These are phyloP conservation scores for Drosophila demipolita DNA, from an alignment of 2,888 invertebrate species.

Conservation along the genomic window DNA sequence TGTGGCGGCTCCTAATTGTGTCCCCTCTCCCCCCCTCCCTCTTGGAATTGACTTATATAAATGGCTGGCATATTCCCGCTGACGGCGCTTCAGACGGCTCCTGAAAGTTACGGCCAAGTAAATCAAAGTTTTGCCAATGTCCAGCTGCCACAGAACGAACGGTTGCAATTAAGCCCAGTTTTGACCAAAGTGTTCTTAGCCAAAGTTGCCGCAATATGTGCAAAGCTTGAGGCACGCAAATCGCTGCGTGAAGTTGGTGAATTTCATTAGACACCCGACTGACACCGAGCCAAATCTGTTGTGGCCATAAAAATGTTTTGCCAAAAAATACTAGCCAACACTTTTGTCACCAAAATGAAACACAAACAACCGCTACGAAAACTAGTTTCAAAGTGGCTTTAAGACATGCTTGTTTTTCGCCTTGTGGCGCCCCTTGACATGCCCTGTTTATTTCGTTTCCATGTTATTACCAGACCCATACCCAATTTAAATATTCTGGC, in stretches of 20 bases:
- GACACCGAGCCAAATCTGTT: conserved; percentile 58
- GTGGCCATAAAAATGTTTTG: conserved; percentile 67
- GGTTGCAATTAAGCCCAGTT: conserved; percentile 62
- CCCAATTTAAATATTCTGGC: conserved; percentile 52
- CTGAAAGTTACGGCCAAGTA: conserved; percentile 53
- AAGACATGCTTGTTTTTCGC: conserved; percentile 26
- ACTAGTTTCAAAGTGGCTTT: conserved; percentile 33
- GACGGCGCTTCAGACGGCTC: conserved; percentile 13
- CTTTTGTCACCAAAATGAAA: conserved; percentile 56
- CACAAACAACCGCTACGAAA: conserved; percentile 27
- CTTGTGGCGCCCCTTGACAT: conserved; percentile 4
- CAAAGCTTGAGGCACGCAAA: conserved; percentile 23
- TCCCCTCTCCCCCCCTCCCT: background rate
- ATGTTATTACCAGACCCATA: conserved; percentile 40
- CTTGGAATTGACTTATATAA: background rate
- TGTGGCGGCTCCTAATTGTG: conserved; percentile 2
- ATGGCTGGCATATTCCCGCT: background rate
- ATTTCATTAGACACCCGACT: conserved; percentile 66
- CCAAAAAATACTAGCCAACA: conserved; percentile 52
- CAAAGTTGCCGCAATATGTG: conserved; percentile 48
- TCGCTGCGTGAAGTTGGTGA: conserved; percentile 45
- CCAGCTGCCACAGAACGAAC: conserved; percentile 41
- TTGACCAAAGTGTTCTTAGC: conserved; percentile 41
- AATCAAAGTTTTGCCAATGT: conserved; percentile 48
- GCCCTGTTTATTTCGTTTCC: conserved; percentile 31